phyloP scores from a whole-genome alignment of 1,140 invertebrate species.

The Drosophila nigrodunni region DNA sequence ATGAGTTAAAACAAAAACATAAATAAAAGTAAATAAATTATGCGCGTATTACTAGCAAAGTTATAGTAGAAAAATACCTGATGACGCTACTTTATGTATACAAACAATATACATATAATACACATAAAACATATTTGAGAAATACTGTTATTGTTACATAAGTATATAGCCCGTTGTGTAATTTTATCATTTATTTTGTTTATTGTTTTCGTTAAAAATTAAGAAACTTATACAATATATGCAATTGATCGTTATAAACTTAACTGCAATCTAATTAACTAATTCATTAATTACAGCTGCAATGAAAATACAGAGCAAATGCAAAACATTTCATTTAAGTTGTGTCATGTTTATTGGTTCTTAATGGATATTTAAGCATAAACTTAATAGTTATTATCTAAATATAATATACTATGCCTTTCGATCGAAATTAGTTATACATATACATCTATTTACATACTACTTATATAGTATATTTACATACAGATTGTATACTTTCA shows the following conservation, averaged over 20 bases:
- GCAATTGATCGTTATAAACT: conserved; percentile 38
- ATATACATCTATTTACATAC: conserved; percentile 59
- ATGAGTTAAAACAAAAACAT: conserved; percentile 26
- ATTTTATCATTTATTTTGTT: conserved; percentile 52
- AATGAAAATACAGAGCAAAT: conserved; percentile 47
- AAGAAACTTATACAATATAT: conserved; percentile 43
- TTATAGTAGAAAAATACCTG: conserved; percentile 59
- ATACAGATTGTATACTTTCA: conserved; percentile 60
- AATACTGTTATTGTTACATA: conserved; percentile 48
- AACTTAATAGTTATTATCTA: conserved; percentile 56
- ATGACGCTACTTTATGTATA: conserved; percentile 60
- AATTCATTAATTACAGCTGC: conserved; percentile 32
- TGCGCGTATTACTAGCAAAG: conserved; percentile 57
- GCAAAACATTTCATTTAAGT: conserved; percentile 64
- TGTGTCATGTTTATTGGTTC: conserved; percentile 15
- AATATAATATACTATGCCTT: conserved; percentile 44
- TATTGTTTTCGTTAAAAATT: conserved; percentile 55
- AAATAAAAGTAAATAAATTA: conserved; percentile 33
- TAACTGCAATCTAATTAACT: conserved; percentile 45
- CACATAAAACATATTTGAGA: conserved; percentile 13
- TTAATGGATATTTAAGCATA: conserved; percentile 59
- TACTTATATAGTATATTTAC: conserved; percentile 55
- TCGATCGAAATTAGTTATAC: conserved; percentile 68
- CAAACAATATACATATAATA: conserved; percentile 46
- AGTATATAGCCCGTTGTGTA: conserved; percentile 64